phyloP scores from a whole-genome alignment of 2,113 vertebrate species.

The Cyprinus carpio region DNA sequence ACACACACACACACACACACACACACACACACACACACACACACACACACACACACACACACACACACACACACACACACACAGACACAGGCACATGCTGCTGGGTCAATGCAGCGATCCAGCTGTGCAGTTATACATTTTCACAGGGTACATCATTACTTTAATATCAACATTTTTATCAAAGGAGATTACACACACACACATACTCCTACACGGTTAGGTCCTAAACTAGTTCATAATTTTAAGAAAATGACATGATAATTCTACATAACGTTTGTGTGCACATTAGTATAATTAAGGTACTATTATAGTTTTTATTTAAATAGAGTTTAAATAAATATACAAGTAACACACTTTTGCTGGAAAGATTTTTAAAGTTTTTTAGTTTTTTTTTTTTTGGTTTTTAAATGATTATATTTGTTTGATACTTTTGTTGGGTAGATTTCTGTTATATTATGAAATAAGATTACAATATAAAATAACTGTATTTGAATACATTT shows the following conservation, averaged over 20 bases:
- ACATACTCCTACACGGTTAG: neutral
- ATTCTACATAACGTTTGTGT: neutral
- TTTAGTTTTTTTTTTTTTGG: too few species aligned
- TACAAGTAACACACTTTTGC: too few species aligned
- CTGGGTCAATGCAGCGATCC: conserved; percentile 43
- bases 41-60: conserved; percentile 29
- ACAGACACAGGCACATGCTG: conserved; percentile 33
- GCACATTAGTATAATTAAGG: too few species aligned
- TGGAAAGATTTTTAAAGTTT: too few species aligned
- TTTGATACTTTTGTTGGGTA: too few species aligned
- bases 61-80: conserved; percentile 31
- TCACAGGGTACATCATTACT: conserved; percentile 28
- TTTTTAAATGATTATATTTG: too few species aligned
- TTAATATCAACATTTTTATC: conserved; percentile 36
- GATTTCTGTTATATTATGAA: too few species aligned
- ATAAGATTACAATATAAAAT: too few species aligned
- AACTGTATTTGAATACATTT: too few species aligned
- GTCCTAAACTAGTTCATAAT: neutral
- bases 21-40: too few species aligned
- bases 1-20: conserved; percentile 24
- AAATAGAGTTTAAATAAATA: too few species aligned
- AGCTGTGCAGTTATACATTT: conserved; percentile 43
- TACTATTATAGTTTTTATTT: too few species aligned
- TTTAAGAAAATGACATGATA: neutral
- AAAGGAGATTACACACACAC: conserved; percentile 21